These are phyloP conservation scores for Nemoura dubitans DNA, from an alignment of 2,888 invertebrate species.

Conservation along the genomic window DNA sequence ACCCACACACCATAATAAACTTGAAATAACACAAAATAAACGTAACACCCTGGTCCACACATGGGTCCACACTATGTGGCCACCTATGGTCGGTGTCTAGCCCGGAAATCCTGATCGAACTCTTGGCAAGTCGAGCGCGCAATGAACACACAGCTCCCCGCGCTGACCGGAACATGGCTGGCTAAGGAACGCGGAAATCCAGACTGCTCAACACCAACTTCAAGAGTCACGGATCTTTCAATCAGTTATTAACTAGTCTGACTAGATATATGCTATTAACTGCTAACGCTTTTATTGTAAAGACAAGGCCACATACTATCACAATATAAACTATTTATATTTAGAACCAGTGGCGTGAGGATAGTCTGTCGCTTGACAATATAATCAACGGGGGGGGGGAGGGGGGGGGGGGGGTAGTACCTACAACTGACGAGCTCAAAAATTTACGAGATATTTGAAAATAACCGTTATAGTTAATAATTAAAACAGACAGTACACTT, in stretches of 20 bases:
- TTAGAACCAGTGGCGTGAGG: neutral
- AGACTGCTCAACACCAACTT: neutral
- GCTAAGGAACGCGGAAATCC: constrained; percentile 31
- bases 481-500: no score
- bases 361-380: neutral
- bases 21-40: neutral
- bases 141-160: neutral
- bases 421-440: no score
- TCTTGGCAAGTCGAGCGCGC: neutral
- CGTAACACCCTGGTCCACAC: neutral
- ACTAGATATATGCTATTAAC: neutral
- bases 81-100: no score
- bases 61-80: neutral
- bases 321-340: neutral
- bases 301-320: neutral
- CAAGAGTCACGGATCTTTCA: neutral
- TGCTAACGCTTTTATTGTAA: neutral
- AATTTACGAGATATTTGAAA: no score
- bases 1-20: neutral
- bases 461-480: no score
- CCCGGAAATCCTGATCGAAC: neutral
- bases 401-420: neutral
- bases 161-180: neutral
- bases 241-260: neutral
- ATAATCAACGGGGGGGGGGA: neutral